Base-by-base conservation (phyloP, 2,888 invertebrate genomes). In the Rotaria sp. region DNA sequence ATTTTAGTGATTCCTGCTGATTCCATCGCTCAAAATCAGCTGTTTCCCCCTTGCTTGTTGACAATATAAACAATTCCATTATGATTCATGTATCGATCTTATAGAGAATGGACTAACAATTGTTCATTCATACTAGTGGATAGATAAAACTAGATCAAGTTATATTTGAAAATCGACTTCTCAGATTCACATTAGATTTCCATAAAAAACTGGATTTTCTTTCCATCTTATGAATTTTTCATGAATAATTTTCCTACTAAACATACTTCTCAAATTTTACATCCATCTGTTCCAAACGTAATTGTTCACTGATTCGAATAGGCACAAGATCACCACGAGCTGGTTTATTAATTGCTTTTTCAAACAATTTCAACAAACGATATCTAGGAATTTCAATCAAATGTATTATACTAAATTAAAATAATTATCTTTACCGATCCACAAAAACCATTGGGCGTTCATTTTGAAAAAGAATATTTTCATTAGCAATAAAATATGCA, bases 321-420 rank as follows among this genome's bases (percentile, higher is more conserved):
- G 86, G 84, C 15, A 52, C 84, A n/a, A 86, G 50, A 67, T 86
- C 86, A 41, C 10, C 21, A 24, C 84, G 84, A 84, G 67, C 67
- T 55, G 84, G 84, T 86, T 86, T 86, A 38, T 84, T 48, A 50
- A 86, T 84, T 50, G 86, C 26, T 84, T 86, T 86, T 50, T 84
- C 86, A 52, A 86, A 86, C 48, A 86, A 50, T 86, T 86, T 67
- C n/a, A 86, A 38, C 24, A 26, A 15, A 26, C 35, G 30, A 74
- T 84, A 84, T 55, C 85, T 84, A 41, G 21, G 11, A 57, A 8
- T 38, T 7, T 45, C n/a, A 80, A 38, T 26, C 35, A n/a, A n/a
- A 7, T 10, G 13, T n/a, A 35, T 24, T 8, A 8, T 26, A 26
- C 26, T 21, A n/a, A n/a, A 38, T 30, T 18, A 50, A 80, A 41